These are phyloP conservation scores for Elysia crispata DNA, from an alignment of 2,888 invertebrate genomes.

Conservation along the genomic window DNA sequence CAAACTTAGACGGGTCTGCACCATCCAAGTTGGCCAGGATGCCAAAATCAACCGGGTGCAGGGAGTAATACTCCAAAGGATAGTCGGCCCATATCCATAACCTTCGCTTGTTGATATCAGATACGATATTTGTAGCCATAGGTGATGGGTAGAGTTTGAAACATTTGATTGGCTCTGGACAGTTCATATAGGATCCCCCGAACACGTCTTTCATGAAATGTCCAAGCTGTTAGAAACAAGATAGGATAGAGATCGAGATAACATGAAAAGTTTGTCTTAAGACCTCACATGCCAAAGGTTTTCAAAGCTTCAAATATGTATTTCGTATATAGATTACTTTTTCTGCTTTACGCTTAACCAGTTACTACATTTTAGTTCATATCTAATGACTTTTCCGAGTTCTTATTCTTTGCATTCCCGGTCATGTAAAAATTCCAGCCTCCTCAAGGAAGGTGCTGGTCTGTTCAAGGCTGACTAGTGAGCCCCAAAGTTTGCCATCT, in stretches of 20 bases:
- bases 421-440: too few species aligned
- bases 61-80: slow-evolving; percentile 57
- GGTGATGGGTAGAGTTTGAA: slow-evolving; percentile 59
- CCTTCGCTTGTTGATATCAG: slow-evolving; percentile 54
- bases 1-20: slow-evolving; percentile 54
- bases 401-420: too few species aligned
- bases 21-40: slow-evolving; percentile 64
- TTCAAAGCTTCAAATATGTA: too few species aligned
- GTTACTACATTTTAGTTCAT: too few species aligned
- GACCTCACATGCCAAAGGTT: too few species aligned
- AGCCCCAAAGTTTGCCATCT: too few species aligned
- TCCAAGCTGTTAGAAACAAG: slow-evolving; percentile 47
- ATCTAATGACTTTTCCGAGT: too few species aligned
- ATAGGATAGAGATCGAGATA: neutral
- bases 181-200: slow-evolving; percentile 58
- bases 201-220: slow-evolving; percentile 63
- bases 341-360: too few species aligned
- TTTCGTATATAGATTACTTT: too few species aligned
- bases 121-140: slow-evolving; percentile 54
- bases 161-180: slow-evolving; percentile 56
- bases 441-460: too few species aligned
- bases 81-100: slow-evolving; percentile 60
- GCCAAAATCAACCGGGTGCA: slow-evolving; percentile 65
- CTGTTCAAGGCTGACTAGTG: too few species aligned
- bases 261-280: too few species aligned